Evolutionary conservation across 1,140 invertebrate genomes (phyloP).

Genomic region (Drosophila mojavensis): DNA sequence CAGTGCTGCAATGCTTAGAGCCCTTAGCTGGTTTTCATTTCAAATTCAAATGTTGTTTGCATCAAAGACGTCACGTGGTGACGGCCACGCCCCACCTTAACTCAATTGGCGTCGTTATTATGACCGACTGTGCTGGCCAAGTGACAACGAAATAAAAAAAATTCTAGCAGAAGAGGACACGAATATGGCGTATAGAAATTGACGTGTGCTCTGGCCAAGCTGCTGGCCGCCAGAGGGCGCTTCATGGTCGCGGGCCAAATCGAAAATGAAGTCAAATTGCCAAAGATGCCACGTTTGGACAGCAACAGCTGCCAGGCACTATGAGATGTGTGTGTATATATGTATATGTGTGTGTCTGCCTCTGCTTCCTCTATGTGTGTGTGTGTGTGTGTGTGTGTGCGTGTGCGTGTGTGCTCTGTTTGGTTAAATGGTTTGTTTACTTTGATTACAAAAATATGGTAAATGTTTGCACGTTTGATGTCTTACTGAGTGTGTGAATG

Average conservation of each 20-base stretch:
- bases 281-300: conserved; percentile 54
- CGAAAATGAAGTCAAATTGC: conserved; percentile 64
- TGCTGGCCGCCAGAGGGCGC: conserved; percentile 47
- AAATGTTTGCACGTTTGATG: conserved; percentile 77
- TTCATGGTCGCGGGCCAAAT: conserved; percentile 23
- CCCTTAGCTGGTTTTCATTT: conserved; percentile 69
- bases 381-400: neutral
- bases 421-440: conserved; percentile 80
- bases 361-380: conserved; percentile 19
- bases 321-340: neutral
- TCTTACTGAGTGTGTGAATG: conserved; percentile 48
- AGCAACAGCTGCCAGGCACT: conserved; percentile 20
- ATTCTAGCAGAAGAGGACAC: neutral
- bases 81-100: neutral
- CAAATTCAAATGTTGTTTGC: conserved; percentile 81
- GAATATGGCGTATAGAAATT: neutral
- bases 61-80: conserved; percentile 59
- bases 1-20: conserved; percentile 30
- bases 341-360: conserved; percentile 19
- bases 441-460: conserved; percentile 82
- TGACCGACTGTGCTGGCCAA: conserved; percentile 33
- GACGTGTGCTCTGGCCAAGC: neutral
- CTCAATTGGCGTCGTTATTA: conserved; percentile 23
- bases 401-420: conserved; percentile 49
- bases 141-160: conserved; percentile 64